Evolutionary conservation across 2,797 vertebrate species (phyloP), one percentile per base, ranked within the genome.

Genomic region (Pelochelys cantorii): DNA sequence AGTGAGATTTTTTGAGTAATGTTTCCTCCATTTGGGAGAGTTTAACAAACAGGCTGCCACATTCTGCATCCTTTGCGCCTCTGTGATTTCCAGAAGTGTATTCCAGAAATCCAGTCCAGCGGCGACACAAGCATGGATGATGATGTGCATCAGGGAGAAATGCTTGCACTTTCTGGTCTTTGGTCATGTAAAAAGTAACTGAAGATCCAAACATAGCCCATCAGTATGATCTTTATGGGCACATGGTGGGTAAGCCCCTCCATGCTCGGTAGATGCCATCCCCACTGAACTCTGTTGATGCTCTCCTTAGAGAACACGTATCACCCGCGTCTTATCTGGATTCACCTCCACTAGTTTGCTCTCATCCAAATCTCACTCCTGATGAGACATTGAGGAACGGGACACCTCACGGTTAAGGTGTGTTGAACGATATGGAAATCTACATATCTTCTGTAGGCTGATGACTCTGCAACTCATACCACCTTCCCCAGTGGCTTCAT

Each of bases 251-350:
- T 31, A n/a, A 23, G 62, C 53, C 53, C 55, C 85, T 11, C 34
- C 7, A 48, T 48, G 25, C 12, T 75, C 57, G 78, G 71, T 7
- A 85, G 42, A 68, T 29, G 17, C 80, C 56, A 42, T 71, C 53
- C 22, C 31, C 55, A 86, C 23, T 23, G 55, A 31, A 23, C 34
- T 22, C 55, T 60, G 9, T 27, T 54, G 34, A 23, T 0, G 0
- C 56, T 83, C 84, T 77, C 48, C 68, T 54, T 62, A 56, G 83
- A 7, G 10, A 14, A 37, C 34, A 54, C 5, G 25, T 62, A 60
- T 53, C 0, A 0, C 53, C 85, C 31, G 59, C 68, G 71, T 53
- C 92, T 34, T 78, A 25, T 13, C 22, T 81, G 55, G 23, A 22
- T 48, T 89, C 34, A 14, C 68, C 89, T 88, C 60, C 27, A 2